Evolutionary conservation across 2,797 vertebrate genomes (phyloP), one percentile per base, ranked within the genome.

Genomic region (Eptatretus atami): DNA sequence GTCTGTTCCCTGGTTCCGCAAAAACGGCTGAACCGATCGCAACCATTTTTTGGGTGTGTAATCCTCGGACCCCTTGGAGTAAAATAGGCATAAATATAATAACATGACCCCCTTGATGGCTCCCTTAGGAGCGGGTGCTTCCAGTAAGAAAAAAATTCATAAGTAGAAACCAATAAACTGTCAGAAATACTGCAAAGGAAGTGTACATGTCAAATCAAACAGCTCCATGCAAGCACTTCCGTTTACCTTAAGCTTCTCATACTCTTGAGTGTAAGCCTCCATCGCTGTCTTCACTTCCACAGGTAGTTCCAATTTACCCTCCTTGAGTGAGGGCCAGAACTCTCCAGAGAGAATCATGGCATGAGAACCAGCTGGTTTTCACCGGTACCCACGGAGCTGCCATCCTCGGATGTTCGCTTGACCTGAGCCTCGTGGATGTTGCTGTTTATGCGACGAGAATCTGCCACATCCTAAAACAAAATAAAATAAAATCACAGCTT

Each of bases 251-350:
- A 95, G 78, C 53, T 95, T 94, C 77, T 95, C 86, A 2, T 94
- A 98, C 71, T 84, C 83, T 67, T 80, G 80, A 2, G 85, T 86
- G 74, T 92, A 98, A 5, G 77, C 77, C 64, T 94, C 86, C 78
- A 90, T 86, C 65, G 84, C 82, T 67, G 76, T 80, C 67, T 77
- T 77, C 63, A 86, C 69, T 14, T 78, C 72, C 1, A 79, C 75
- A 0, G 88, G 87, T 2, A 98, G 80, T 72, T 96, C 86, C 68
- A 96, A 76, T 72, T 93, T 95, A 77, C 95, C 87, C 54, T 95
- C 88, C 70, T 96, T 98, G 64, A 96, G 81, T 0, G 81, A 74
- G 0, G 92, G 92, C 92, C 92, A 98, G 74, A 98, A 98, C 78
- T 98, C 88, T 0, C 84, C 87, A 2, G 84, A 98, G 52, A 98